Conservation (phyloP, 1,140 invertebrate genomes). For the Drosophila paulistorum region DNA sequence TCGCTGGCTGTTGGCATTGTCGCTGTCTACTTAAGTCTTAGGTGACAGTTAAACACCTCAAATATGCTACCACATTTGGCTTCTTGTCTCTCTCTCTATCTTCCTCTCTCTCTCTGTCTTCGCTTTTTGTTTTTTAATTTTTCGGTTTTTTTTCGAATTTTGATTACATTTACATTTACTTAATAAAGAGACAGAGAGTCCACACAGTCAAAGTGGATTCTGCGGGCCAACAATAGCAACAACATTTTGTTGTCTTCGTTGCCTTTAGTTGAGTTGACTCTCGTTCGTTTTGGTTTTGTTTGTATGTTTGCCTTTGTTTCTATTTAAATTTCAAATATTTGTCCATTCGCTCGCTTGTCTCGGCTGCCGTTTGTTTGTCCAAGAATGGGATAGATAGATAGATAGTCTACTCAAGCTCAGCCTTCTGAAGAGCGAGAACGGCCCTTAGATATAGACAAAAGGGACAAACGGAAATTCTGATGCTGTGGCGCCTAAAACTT, state of each 20-base stretch:
- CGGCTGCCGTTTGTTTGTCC: background rate
- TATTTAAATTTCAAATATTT: constrained; percentile 58
- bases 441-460: background rate
- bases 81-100: background rate
- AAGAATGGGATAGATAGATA: constrained; percentile 11
- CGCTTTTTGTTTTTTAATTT: background rate
- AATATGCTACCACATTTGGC: constrained; percentile 55
- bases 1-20: constrained; percentile 27
- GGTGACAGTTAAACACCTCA: constrained; percentile 66
- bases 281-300: constrained; percentile 3
- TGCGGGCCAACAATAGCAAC: background rate
- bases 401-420: background rate
- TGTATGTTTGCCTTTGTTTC: constrained; percentile 51
- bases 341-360: constrained; percentile 41
- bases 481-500: constrained; percentile 8
- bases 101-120: too few relatives aligned
- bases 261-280: background rate
- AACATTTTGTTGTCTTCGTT: constrained; percentile 3
- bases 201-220: constrained; percentile 2
- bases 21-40: constrained; percentile 59
- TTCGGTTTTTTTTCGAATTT: constrained; percentile 12
- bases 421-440: background rate
- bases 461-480: background rate
- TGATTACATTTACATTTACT: constrained; percentile 17
- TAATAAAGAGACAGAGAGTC: constrained; percentile 13